Evolutionary conservation across 2,888 invertebrate species (phyloP), one percentile per base, ranked within the genome.

Genomic region (Drosophila aldrichi): DNA sequence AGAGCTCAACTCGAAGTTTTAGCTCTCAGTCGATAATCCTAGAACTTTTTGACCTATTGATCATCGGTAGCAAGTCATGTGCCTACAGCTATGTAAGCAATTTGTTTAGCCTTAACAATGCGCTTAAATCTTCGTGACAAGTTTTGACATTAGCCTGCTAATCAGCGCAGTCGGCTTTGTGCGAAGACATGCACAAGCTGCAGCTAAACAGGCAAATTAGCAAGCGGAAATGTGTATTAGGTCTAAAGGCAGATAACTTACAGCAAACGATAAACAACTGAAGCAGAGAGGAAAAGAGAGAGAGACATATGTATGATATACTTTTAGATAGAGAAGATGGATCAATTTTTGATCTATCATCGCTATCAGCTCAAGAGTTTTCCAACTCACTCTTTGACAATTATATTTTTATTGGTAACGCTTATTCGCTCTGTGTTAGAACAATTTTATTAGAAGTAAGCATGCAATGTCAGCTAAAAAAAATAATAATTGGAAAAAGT

Each of bases 21-120:
- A 25, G 5, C 3, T 25, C 6, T 25, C n/a, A n/a, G 16, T 38
- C 20, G 1, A 36, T 4, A 9, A 38, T 8, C 38, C 14, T 34
- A 29, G 8, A 32, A 32, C 10, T 49, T 0, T n/a, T 49, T 18
- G 18, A 10, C 36, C 36, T 20, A n/a, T n/a, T 20, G 60, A 22
- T 44, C 61, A 32, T n/a, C 36, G 51, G 43, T 32, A 32, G 51
- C 22, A 61, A 57, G 79, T 77, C 76, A 74, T 79, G 74, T 78
- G 74, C 74, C 65, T 56, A 73, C 55, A 40, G 66, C 62, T 49
- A 54, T 69, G 74, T 56, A 44, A 49, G 43, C 52, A 16, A 74
- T 69, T 58, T 60, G 49, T 60, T 20, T 20, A 34, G 12, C 16
- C 36, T 18, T 62, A 48, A 54, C 52, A 52, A 59, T 51, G n/a